Evolutionary conservation across 1,140 invertebrate genomes (phyloP).

Genomic region (Drosophila tani): DNA sequence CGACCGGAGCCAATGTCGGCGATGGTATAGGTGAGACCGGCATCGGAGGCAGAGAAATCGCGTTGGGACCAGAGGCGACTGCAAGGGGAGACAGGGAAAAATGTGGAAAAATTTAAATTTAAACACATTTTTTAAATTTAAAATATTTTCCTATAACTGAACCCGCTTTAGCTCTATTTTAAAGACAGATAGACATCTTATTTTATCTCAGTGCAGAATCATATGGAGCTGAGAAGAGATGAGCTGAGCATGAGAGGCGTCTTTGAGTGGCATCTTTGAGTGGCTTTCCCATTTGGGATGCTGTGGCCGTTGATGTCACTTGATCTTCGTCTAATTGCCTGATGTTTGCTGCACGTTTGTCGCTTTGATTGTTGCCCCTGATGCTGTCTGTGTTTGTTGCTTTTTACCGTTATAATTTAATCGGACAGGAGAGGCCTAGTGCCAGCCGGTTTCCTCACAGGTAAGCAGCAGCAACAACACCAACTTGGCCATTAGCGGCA

Average conservation of each 20-base stretch:
- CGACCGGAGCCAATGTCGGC: slow-evolving; percentile 64
- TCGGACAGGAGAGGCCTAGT: slow-evolving; percentile 55
- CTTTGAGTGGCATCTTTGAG: slow-evolving; percentile 13
- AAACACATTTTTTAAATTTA: neutral
- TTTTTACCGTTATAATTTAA: slow-evolving; percentile 79
- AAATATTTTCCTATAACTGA: neutral
- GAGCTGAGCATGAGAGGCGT: too few species aligned
- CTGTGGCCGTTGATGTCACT: slow-evolving; percentile 42
- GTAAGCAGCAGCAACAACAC: slow-evolving; percentile 5
- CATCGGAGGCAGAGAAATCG: slow-evolving; percentile 79
- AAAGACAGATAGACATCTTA: rapidly evolving
- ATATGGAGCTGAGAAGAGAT: slow-evolving; percentile 1
- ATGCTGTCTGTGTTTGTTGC: slow-evolving; percentile 47
- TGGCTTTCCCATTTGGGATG: slow-evolving; percentile 55
- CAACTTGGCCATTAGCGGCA: slow-evolving; percentile 14
- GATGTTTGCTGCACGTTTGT: slow-evolving; percentile 14
- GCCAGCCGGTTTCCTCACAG: slow-evolving; percentile 48
- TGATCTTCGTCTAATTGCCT: slow-evolving; percentile 56
- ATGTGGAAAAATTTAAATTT: neutral
- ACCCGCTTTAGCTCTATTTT: too few species aligned
- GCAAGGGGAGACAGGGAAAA: neutral
- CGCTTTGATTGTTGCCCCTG: slow-evolving; percentile 40
- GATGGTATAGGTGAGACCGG: slow-evolving; percentile 79
- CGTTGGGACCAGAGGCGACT: slow-evolving; percentile 76
- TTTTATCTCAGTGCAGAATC: slow-evolving; percentile 17